Evolutionary conservation across 1,140 invertebrate species (phyloP), one percentile per base, ranked within the genome.

Genomic region (Drosophila orena): DNA sequence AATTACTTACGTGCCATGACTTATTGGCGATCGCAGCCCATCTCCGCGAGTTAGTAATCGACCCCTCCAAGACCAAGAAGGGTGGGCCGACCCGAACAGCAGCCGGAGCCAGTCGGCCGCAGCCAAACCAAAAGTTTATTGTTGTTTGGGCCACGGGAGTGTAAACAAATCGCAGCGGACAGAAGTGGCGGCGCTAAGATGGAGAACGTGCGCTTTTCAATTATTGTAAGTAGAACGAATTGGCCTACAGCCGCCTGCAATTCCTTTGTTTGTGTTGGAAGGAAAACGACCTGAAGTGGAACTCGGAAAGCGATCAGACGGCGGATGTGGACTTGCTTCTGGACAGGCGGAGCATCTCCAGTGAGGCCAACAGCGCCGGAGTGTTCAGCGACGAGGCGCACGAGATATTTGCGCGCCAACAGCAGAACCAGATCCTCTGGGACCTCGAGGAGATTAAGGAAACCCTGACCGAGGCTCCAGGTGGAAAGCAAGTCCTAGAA

Each of bases 311-410:
- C 37, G 91, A 86, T 15, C 66, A 75, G 42, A 55, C 35, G 24
- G 83, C 78, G 22, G 81, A 86, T 11, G 72, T 54, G 60, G 90
- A 91, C 22, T 40, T 90, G 62, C 72, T 92, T 34, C 81, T 77
- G 61, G 89, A 91, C 50, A 90, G 84, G 55, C 86, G 91, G 40
- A 93, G 93, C 74, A 93, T 94, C 46, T 93, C 93, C 8, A 93
- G 93, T 65, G 93, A 94, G 92, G 79, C 90, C 79, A 84, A 89
- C 59, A 64, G 93, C 55, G 70, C 93, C 76, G 65, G 93, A 56
- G 73, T 93, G 14, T 86, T 92, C 8, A 92, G 86, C 50, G 77
- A 90, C 54, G 83, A 93, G 85, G 73, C 91, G 17, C 71, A 93
- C 70, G 88, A 89, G 73, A 84, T 88, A 38, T 70, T 85, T 27